Conservation (phyloP, 1,140 invertebrate species). For the Drosophila tristis region DNA sequence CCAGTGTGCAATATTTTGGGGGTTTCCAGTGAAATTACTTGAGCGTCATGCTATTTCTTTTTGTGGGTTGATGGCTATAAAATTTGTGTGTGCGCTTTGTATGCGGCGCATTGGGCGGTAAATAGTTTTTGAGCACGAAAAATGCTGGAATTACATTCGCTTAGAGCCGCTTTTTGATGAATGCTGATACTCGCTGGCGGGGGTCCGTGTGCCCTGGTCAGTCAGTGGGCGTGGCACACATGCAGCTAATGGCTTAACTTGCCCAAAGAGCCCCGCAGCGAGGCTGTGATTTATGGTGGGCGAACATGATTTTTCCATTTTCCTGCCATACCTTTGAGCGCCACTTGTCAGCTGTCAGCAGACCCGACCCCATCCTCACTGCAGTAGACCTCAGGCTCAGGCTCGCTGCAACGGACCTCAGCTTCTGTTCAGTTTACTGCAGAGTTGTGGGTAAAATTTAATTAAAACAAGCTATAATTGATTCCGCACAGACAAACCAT, state of each 20-base stretch:
- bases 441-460: no score
- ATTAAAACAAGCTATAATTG: no score
- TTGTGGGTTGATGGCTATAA: conserved; percentile 10
- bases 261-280: not conserved
- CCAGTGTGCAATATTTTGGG: conserved; percentile 40
- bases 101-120: conserved; percentile 59
- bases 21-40: conserved; percentile 59
- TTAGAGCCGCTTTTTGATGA: conserved; percentile 39
- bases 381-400: no score
- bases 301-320: conserved; percentile 56
- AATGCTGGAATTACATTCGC: conserved; percentile 62
- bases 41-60: conserved; percentile 41
- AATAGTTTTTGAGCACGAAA: conserved; percentile 76
- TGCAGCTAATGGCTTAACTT: conserved; percentile 68
- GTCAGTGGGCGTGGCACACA: conserved; percentile 44
- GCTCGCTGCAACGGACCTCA: no score
- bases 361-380: not conserved
- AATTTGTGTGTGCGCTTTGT: conserved; percentile 56
- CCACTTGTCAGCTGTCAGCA: conserved; percentile 3
- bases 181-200: conserved; percentile 15
- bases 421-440: no score
- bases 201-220: not conserved
- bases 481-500: conserved; percentile 84
- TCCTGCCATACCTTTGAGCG: conserved; percentile 30
- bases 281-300: conserved; percentile 61